Base-by-base conservation (phyloP, 2,888 invertebrate genomes). In the Cheilosia impressa region DNA sequence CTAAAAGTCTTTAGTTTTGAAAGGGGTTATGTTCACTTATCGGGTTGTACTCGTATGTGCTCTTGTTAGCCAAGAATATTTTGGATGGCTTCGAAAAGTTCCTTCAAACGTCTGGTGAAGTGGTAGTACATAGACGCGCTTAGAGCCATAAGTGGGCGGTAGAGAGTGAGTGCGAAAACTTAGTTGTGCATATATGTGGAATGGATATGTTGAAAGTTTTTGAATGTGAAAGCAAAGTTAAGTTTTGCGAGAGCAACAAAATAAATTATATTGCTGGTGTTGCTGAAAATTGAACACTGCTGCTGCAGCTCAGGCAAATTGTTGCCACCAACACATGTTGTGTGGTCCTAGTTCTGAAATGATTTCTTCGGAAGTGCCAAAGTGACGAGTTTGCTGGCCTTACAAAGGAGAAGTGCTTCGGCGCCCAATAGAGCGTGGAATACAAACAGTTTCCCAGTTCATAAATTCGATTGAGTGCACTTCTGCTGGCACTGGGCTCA, bases 51-150 rank as follows among this genome's bases (percentile, higher is more conserved):
- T n/a, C n/a, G n/a, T n/a, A n/a, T 43, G 58, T 10, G 5, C 31
- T n/a, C 47, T 53, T 57, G 47, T 57, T 76, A 45, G 69, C 19
- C 38, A 50, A 27, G 47, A 22, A 63, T 22, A n/a, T 66, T 66
- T 41, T 41, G 27, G 53, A 47, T 41, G 63, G 38, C 62, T 71
- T 78, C 55, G 24, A 57, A 27, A 78, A 71, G n/a, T 78, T 71
- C 10, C 47, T 27, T 55, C 45, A 63, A 62, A 62, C 53, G 57
- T 63, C 63, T 41, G 47, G 27, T 38, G 45, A 43, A n/a, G 2
- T 43, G 15, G 19, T 9, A 38, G 41, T 60, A n/a, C n/a, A n/a
- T n/a, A n/a, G 52, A 41, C 6, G 27, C 41, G 50, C 24, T 55
- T 55, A 15, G 31, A 24, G 10, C 22, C 15, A 15, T 19, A 47